Base-by-base conservation (phyloP, 2,113 vertebrate species). In the Syngnathus scovelli region DNA sequence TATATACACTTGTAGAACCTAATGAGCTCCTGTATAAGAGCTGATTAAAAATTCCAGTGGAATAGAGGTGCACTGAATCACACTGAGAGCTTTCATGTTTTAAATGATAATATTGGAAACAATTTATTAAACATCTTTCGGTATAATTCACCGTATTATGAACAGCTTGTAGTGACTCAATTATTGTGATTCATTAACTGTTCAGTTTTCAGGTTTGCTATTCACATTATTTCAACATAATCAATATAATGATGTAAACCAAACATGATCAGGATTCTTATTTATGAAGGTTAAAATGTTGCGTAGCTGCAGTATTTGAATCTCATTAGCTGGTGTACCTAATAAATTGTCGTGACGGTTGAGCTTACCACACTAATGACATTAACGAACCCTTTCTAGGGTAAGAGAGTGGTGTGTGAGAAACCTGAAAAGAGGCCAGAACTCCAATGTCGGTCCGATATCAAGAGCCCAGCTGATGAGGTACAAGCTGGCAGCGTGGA, bases 401-500 rank as follows among this genome's bases (percentile, higher is more conserved):
- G 92, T 78, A 96, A 92, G 85, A 85, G 94, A 68, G 89, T 94
- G 1, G 94, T 96, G 68, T 94, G 93, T 5, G 94, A 96, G 88
- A 94, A 54, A 66, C 67, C 75, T 43, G 88, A 95, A 64, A 91
- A 78, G 72, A 86, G 69, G 10, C 4, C 56, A 0, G 87, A 83
- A 60, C 75, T 5, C 71, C 64, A 12, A 18, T 58, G 27, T 58
- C 41, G 15, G 39, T 44, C 0, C 60, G 87, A 80, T 69, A 71
- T 39, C 3, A 90, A 87, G 23, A 88, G 83, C 41, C 78, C 87
- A 21, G 9, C 71, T 0, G 87, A 92, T 46, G 92, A 86, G 4
- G 89, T 83, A 69, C 88, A 70, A 19, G 74, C 84, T 58, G 86
- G 68, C 16, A 78, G 79, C 5, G 36, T 67, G 69, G 89, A 90